These are phyloP conservation scores for Harpalus rubripes DNA, from an alignment of 2,888 invertebrate species.

Conservation along the genomic window DNA sequence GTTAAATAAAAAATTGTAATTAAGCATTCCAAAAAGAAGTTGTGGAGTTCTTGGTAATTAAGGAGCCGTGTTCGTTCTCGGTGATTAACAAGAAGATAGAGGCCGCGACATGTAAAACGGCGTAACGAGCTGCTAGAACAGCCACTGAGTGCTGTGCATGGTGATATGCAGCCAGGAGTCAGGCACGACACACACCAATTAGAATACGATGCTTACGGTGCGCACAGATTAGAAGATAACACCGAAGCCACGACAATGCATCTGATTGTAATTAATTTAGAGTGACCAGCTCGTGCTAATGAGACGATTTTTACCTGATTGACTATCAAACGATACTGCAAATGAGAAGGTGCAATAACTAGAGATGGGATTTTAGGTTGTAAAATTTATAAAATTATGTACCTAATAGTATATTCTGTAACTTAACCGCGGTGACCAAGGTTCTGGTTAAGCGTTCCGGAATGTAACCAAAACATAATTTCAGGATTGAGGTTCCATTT, in stretches of 20 bases:
- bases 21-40: conserved; percentile 44
- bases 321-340: conserved; percentile 7
- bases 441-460: no score
- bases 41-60: conserved; percentile 58
- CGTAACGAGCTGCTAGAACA: conserved; percentile 70
- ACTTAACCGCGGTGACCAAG: no score
- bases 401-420: no score
- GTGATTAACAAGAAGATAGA: conserved; percentile 73
- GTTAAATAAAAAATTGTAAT: conserved; percentile 3
- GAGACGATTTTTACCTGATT: conserved; percentile 25
- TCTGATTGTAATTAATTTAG: conserved; percentile 57
- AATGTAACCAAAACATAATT: no score
- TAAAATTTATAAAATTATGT: no score
- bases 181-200: conserved; percentile 70
- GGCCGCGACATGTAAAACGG: conserved; percentile 69
- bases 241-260: conserved; percentile 36
- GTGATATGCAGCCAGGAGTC: conserved; percentile 67
- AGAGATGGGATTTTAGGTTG: no score
- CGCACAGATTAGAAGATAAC: conserved; percentile 71
- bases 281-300: conserved; percentile 34
- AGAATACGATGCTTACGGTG: conserved; percentile 71
- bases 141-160: conserved; percentile 53
- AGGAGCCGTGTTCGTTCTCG: conserved; percentile 68
- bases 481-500: no score
- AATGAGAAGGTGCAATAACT: not conserved